These are phyloP conservation scores for Sepioteuthis lessoniana DNA, from an alignment of 2,888 invertebrate species.

Conservation along the genomic window DNA sequence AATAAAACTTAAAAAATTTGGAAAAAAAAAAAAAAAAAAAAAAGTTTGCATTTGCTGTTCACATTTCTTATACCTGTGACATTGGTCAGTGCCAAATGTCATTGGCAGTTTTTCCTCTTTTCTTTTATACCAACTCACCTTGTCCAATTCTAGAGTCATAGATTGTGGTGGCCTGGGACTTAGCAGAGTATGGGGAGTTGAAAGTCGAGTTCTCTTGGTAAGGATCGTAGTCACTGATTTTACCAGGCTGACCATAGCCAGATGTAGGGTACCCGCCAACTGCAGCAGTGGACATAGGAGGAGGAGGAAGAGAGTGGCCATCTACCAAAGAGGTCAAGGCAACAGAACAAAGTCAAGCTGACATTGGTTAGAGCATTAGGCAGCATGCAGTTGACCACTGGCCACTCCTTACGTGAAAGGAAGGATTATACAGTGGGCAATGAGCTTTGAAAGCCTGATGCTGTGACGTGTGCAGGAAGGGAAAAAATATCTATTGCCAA, in stretches of 20 bases:
- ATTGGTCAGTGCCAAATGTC: neutral
- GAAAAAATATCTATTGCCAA: neutral
- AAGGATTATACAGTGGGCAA: neutral
- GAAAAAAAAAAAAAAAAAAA: neutral
- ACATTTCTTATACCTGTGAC: neutral
- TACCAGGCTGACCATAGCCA: constrained; percentile 39
- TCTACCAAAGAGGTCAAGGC: constrained; percentile 45
- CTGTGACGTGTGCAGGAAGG: neutral
- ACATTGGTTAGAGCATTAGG: constrained; percentile 38
- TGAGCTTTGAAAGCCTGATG: neutral
- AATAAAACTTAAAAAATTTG: too few species aligned
- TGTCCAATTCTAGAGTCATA: constrained; percentile 48
- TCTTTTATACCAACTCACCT: constrained; percentile 38
- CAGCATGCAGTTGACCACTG: constrained; percentile 40
- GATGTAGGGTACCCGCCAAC: constrained; percentile 24
- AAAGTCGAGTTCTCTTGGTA: constrained; percentile 41
- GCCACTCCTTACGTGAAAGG: neutral
- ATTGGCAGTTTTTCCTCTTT: too few species aligned
- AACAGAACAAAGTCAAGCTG: constrained; percentile 47
- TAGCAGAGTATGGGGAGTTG: constrained; percentile 48
- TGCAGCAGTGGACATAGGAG: constrained; percentile 47
- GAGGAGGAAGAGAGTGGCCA: constrained; percentile 45
- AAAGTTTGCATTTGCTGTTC: neutral
- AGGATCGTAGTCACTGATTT: constrained; percentile 44
- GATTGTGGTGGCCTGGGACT: constrained; percentile 46